Conservation (phyloP, 2,888 invertebrate species). For the Digitonthophagus gazella region DNA sequence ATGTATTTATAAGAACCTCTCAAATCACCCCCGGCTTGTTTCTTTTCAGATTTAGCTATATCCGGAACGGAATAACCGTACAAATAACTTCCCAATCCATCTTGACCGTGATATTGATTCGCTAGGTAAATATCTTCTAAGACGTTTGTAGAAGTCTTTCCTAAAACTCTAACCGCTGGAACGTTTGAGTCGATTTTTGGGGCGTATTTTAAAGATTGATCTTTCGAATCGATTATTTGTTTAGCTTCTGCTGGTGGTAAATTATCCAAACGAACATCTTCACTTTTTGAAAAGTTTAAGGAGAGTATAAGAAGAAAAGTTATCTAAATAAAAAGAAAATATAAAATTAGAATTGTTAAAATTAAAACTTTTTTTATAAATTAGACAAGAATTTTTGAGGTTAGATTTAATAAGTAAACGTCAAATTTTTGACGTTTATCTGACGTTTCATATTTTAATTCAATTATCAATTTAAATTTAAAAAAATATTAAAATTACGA, state of each 20-base stretch:
- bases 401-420: too few relatives aligned
- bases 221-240: slow-evolving; percentile 53
- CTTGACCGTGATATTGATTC: slow-evolving; percentile 70
- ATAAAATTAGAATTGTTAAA: neutral
- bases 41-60: slow-evolving; percentile 71
- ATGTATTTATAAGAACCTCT: slow-evolving; percentile 71
- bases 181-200: slow-evolving; percentile 57
- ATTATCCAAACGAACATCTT: slow-evolving; percentile 55
- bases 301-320: neutral
- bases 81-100: slow-evolving; percentile 61
- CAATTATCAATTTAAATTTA: too few relatives aligned
- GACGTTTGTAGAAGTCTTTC: slow-evolving; percentile 60
- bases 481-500: too few relatives aligned
- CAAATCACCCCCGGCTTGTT: slow-evolving; percentile 67
- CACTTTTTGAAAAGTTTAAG: slow-evolving; percentile 40
- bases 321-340: neutral
- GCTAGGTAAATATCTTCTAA: slow-evolving; percentile 70
- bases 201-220: slow-evolving; percentile 51
- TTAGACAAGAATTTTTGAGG: too few relatives aligned
- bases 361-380: too few relatives aligned
- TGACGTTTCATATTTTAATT: too few relatives aligned
- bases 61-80: slow-evolving; percentile 74
- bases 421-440: too few relatives aligned
- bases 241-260: slow-evolving; percentile 56
- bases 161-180: slow-evolving; percentile 50